phyloP scores from a whole-genome alignment of 2,888 invertebrate species.

The Drosophila fulvimacula region DNA sequence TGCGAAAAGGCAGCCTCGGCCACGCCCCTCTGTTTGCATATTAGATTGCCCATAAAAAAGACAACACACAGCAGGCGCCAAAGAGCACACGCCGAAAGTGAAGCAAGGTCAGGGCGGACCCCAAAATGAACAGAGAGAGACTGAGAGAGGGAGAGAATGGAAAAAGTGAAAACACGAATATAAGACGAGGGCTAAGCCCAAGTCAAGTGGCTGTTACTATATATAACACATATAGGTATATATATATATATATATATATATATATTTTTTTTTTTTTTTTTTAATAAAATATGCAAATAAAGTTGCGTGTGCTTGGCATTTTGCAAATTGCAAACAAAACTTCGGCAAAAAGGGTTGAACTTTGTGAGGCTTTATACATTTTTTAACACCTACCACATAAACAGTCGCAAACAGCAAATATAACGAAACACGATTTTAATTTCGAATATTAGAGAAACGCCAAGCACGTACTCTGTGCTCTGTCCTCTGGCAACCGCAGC shows the following conservation, averaged over 20 bases:
- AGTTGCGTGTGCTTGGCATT: slow-evolving; percentile 53
- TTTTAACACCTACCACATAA: slow-evolving; percentile 48
- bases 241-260: slow-evolving; percentile 20
- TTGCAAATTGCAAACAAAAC: slow-evolving; percentile 64
- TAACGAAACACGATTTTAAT: slow-evolving; percentile 51
- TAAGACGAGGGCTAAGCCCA: slow-evolving; percentile 43
- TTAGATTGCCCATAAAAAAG: slow-evolving; percentile 76
- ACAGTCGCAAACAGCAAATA: slow-evolving; percentile 31
- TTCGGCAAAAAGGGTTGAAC: slow-evolving; percentile 57
- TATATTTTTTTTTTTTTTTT: no score
- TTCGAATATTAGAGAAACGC: slow-evolving; percentile 46
- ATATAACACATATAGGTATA: slow-evolving; percentile 25
- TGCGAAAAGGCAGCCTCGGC: slow-evolving; percentile 42
- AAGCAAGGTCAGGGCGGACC: slow-evolving; percentile 39
- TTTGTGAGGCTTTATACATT: slow-evolving; percentile 42
- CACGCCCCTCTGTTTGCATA: slow-evolving; percentile 68
- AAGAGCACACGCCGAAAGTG: slow-evolving; percentile 11
- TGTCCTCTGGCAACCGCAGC: neutral
- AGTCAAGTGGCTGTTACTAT: slow-evolving; percentile 62
- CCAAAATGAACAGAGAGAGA: neutral
- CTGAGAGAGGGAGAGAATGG: neutral
- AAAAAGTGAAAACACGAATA: slow-evolving; percentile 14
- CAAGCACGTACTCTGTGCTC: neutral
- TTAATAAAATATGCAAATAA: slow-evolving; percentile 78
- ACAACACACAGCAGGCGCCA: slow-evolving; percentile 48